Evolutionary conservation across 2,797 vertebrate genomes (phyloP).

Genomic region (Bryconaethiops microstoma): DNA sequence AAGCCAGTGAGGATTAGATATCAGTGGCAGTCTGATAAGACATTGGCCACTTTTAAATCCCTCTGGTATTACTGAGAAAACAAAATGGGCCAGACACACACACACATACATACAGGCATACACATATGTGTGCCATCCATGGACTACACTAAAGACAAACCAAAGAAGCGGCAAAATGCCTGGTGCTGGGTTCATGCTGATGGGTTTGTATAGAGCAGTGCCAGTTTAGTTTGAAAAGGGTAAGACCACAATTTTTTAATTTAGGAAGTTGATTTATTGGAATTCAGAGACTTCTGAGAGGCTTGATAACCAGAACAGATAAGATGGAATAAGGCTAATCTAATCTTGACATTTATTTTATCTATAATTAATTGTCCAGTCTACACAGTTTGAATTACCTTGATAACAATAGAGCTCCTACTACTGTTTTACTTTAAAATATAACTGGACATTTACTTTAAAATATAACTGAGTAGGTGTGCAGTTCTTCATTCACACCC

Average conservation of each 20-base stretch:
- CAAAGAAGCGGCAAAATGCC: background rate
- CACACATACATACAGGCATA: conserved; percentile 2
- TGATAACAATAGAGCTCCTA: no score
- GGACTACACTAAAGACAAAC: conserved; percentile 26
- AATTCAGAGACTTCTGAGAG: background rate
- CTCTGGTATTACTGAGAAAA: conserved; percentile 17
- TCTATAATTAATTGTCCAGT: no score
- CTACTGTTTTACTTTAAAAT: no score
- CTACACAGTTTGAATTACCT: no score
- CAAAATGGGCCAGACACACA: no score
- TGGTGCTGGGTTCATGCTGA: background rate
- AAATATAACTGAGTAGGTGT: no score
- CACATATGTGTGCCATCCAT: conserved; percentile 17
- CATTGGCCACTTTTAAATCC: conserved; percentile 49
- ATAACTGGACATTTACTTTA: no score
- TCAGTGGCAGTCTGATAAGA: conserved; percentile 70
- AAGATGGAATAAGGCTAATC: background rate
- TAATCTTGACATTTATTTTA: background rate
- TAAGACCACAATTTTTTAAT: background rate
- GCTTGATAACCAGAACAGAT: background rate
- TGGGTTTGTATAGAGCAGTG: background rate
- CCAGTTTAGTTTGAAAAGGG: no score
- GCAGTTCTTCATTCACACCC: no score
- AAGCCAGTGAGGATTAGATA: conserved; percentile 71
- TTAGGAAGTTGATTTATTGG: background rate